These are phyloP conservation scores for Drosophila dunni DNA, from an alignment of 1,140 invertebrate species.

Conservation along the genomic window DNA sequence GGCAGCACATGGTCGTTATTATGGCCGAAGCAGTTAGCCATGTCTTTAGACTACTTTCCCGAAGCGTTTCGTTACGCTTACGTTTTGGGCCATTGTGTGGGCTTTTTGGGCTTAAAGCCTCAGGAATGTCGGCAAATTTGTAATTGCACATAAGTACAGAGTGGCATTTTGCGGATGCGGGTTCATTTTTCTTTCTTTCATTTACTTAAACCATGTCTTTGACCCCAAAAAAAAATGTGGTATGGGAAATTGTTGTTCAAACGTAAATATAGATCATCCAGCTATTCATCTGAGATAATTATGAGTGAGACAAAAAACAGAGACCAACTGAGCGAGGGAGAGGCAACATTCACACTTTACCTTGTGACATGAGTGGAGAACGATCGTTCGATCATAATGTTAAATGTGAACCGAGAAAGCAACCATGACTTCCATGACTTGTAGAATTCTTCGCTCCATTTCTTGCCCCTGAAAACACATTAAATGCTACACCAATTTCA, in stretches of 20 bases:
- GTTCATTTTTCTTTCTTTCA: slow-evolving; percentile 40
- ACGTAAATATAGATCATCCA: slow-evolving; percentile 65
- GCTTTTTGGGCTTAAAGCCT: slow-evolving; percentile 16
- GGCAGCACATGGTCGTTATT: slow-evolving; percentile 41
- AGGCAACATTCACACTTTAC: slow-evolving; percentile 33
- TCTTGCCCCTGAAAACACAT: slow-evolving; percentile 21
- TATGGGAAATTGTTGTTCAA: slow-evolving; percentile 3
- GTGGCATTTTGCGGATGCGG: slow-evolving; percentile 50
- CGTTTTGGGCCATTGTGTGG: slow-evolving; percentile 34
- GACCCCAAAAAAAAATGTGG: slow-evolving; percentile 34
- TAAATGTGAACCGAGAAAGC: slow-evolving; percentile 29
- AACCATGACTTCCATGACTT: slow-evolving; percentile 4
- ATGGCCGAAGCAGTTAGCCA: slow-evolving; percentile 46
- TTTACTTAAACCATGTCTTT: slow-evolving; percentile 38
- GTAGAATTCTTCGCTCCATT: slow-evolving; percentile 13
- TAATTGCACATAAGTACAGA: slow-evolving; percentile 57
- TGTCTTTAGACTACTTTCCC: slow-evolving; percentile 58
- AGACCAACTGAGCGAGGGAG: background rate
- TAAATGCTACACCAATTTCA: slow-evolving; percentile 44
- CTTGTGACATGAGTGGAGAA: slow-evolving; percentile 38
- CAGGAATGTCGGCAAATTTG: slow-evolving; percentile 56
- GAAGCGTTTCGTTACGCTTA: slow-evolving; percentile 28
- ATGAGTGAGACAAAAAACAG: slow-evolving; percentile 21
- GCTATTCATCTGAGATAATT: slow-evolving; percentile 57
- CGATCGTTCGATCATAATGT: slow-evolving; percentile 21